Conservation (phyloP, 2,888 invertebrate genomes). For the Synanthedon tipuliformis region DNA sequence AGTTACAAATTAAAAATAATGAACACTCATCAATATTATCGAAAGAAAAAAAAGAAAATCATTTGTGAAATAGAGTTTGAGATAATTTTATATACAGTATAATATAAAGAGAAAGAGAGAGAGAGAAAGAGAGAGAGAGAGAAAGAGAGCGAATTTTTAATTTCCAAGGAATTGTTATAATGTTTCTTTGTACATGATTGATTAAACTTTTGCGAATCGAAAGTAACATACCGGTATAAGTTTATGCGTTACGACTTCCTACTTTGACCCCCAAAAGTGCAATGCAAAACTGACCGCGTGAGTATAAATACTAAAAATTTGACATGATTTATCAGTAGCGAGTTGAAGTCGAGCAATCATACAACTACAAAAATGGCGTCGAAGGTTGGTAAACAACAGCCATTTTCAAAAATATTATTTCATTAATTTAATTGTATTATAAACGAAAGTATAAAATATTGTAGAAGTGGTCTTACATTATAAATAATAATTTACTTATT, state of each 20-base stretch:
- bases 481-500: constrained; percentile 17
- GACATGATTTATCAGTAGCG: constrained; percentile 30
- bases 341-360: constrained; percentile 22
- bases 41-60: too few species aligned
- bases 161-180: neutral
- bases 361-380: constrained; percentile 32
- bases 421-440: too few species aligned
- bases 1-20: too few species aligned
- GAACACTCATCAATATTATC: too few species aligned
- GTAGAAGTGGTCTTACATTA: neutral
- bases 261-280: constrained; percentile 41
- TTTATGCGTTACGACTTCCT: constrained; percentile 28
- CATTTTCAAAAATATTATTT: too few species aligned
- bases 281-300: constrained; percentile 23
- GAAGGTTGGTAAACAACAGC: constrained; percentile 24
- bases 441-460: neutral
- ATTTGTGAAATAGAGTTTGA: too few species aligned
- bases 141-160: too few species aligned
- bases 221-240: constrained; percentile 1
- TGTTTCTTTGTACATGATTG: neutral
- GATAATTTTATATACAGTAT: too few species aligned
- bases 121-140: too few species aligned
- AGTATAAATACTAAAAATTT: constrained; percentile 39
- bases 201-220: constrained; percentile 1
- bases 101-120: too few species aligned